Evolutionary conservation across 2,797 vertebrate genomes (phyloP).

Genomic region (Diglossa cyanea): DNA sequence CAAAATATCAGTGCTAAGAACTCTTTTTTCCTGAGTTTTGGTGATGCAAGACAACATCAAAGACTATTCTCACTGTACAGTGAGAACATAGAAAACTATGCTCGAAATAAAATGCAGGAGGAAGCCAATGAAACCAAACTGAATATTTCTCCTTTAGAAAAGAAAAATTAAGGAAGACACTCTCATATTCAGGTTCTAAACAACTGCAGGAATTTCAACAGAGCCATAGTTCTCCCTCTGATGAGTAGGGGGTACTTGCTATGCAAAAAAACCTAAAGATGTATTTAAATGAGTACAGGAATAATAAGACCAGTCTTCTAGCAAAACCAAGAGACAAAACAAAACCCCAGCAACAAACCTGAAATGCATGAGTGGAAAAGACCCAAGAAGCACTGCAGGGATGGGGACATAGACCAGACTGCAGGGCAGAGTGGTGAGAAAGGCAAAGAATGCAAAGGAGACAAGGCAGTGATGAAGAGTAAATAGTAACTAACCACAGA

Average conservation of each 20-base stretch:
- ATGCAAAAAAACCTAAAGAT: neutral
- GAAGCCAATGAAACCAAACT: neutral
- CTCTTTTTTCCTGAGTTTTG: neutral
- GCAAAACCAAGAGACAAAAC: neutral
- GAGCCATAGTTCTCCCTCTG: neutral
- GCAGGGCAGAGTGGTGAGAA: neutral
- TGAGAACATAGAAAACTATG: neutral
- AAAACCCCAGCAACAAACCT: neutral
- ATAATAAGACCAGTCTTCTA: neutral
- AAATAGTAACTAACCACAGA: neutral
- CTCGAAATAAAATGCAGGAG: neutral
- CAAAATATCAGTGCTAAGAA: neutral
- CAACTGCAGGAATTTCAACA: neutral
- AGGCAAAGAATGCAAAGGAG: neutral
- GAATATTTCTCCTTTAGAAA: neutral
- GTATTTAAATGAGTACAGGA: neutral
- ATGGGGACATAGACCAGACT: fast-evolving
- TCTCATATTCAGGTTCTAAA: neutral
- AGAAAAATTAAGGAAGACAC: neutral
- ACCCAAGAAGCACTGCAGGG: neutral
- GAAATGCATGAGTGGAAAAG: neutral
- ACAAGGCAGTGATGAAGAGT: neutral
- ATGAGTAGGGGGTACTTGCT: neutral
- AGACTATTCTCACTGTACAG: neutral
- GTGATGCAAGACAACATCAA: neutral